Conservation (phyloP, 2,113 vertebrate genomes). For the Grammomys surdaster region DNA sequence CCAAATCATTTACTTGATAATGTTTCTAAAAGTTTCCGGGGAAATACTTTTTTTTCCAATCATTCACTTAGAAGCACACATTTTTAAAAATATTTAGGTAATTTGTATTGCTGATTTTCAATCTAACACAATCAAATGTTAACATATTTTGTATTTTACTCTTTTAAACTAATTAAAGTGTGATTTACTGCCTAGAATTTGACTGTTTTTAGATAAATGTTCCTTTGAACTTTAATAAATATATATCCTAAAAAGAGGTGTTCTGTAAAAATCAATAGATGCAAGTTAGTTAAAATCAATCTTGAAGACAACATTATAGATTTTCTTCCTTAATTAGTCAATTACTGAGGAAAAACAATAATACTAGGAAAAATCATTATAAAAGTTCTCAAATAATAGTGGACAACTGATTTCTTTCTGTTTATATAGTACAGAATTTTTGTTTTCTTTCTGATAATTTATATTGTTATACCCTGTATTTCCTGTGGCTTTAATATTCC, state of each 20-base stretch:
- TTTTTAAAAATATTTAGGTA: neutral
- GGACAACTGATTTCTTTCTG: neutral
- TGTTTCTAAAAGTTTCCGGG: neutral
- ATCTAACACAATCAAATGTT: neutral
- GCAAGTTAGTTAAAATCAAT: neutral
- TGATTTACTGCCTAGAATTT: neutral
- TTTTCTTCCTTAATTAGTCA: slow-evolving; percentile 18
- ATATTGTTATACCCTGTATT: neutral
- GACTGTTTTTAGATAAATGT: neutral
- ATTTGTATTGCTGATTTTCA: neutral
- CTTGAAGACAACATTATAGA: neutral
- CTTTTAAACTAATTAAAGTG: neutral
- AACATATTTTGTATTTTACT: neutral
- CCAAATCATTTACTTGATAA: neutral
- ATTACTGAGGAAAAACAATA: neutral
- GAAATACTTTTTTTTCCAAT: neutral
- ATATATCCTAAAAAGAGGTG: neutral
- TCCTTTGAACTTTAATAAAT: neutral
- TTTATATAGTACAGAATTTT: neutral
- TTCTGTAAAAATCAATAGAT: neutral
- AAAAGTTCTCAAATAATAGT: neutral
- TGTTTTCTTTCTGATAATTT: neutral
- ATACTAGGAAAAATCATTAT: neutral
- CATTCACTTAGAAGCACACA: neutral
- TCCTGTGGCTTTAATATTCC: neutral